Conservation (phyloP, 2,113 vertebrate species). For the Indri indri region DNA sequence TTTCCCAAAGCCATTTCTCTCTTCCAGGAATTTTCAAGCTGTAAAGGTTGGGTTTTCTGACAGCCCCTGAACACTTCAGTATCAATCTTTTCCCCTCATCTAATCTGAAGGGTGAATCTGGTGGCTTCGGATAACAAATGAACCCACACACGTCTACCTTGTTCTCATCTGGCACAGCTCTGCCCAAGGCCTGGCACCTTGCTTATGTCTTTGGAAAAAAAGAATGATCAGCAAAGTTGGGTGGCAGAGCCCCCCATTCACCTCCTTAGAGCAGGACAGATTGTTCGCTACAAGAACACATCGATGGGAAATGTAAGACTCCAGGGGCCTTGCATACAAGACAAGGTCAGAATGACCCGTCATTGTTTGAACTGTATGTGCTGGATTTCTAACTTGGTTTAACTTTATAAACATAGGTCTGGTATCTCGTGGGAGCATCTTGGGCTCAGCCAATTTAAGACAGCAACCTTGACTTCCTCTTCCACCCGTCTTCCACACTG, state of each 20-base stretch:
- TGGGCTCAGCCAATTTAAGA: background rate
- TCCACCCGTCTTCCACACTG: background rate
- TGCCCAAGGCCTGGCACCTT: background rate
- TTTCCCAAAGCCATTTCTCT: background rate
- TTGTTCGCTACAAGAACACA: background rate
- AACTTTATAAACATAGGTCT: background rate
- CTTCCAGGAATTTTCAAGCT: background rate
- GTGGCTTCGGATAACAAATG: conserved; percentile 33
- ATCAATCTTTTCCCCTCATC: background rate
- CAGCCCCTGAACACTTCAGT: background rate
- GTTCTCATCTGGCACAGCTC: background rate
- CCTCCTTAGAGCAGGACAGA: background rate
- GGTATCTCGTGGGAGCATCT: background rate
- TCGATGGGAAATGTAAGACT: background rate
- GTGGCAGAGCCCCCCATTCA: background rate
- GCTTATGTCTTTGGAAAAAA: conserved; percentile 25
- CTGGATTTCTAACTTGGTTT: background rate
- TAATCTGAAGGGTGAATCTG: conserved; percentile 26
- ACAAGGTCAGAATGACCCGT: background rate
- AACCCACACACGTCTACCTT: background rate
- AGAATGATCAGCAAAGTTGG: background rate
- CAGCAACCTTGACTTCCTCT: background rate
- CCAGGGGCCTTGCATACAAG: background rate
- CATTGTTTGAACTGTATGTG: background rate
- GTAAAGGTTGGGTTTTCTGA: conserved; percentile 7